Conservation (phyloP, 2,888 invertebrate species). For the Antheraea yamamai region DNA sequence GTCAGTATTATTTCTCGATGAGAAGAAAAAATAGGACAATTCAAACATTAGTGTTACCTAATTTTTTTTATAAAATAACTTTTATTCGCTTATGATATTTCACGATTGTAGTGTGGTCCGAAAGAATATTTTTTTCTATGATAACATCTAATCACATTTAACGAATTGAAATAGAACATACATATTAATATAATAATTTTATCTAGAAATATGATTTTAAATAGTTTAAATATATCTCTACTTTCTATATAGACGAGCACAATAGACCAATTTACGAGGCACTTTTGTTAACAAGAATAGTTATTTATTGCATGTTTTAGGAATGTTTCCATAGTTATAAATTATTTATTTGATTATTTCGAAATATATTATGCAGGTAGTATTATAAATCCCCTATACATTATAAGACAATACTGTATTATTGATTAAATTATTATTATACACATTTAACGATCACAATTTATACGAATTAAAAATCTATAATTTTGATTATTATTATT, state of each 20-base stretch:
- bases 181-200: not conserved
- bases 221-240: slow-evolving; percentile 33
- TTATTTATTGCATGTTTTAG: slow-evolving; percentile 18
- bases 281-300: slow-evolving; percentile 38
- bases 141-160: not conserved
- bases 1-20: slow-evolving; percentile 24
- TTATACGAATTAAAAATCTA: slow-evolving; percentile 24
- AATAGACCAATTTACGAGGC: slow-evolving; percentile 44
- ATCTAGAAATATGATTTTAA: slow-evolving; percentile 33
- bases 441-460: slow-evolving; percentile 38
- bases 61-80: slow-evolving; percentile 16
- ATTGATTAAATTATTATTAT: slow-evolving; percentile 33
- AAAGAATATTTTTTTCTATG: slow-evolving; percentile 24
- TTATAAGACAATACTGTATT: slow-evolving; percentile 33
- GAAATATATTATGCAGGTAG: slow-evolving; percentile 43
- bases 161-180: not conserved
- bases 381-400: slow-evolving; percentile 20
- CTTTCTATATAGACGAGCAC: slow-evolving; percentile 42
- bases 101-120: slow-evolving; percentile 47
- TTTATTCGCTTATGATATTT: slow-evolving; percentile 39
- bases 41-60: slow-evolving; percentile 20
- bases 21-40: slow-evolving; percentile 25
- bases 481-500: slow-evolving; percentile 40
- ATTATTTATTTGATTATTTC: slow-evolving; percentile 18
- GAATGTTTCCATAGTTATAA: slow-evolving; percentile 16